Base-by-base conservation (phyloP, 2,888 invertebrate genomes). In the Aspidapion aeneum region DNA sequence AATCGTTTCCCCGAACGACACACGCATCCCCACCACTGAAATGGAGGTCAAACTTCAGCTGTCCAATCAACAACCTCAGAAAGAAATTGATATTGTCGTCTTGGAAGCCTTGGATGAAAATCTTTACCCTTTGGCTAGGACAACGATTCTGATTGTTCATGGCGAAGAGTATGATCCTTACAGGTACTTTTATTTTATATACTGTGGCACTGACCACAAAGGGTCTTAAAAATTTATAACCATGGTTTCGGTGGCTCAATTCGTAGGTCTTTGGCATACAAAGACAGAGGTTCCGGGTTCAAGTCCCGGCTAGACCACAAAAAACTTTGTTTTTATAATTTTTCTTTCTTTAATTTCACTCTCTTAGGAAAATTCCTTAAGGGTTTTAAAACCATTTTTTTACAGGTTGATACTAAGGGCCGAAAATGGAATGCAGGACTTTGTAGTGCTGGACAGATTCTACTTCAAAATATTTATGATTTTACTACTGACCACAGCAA, bases 391-490 rank as follows among this genome's bases (percentile, higher is more conserved):
- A n/a, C n/a, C n/a, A n/a, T n/a, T n/a, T n/a, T n/a, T n/a, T n/a
- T n/a, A n/a, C n/a, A n/a, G n/a, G n/a, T 60, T 64, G 58, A 61
- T 57, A 12, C 63, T 66, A 18, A 64, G 51, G 51, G 56, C 64
- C 2, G 63, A 61, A 22, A 50, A 56, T 19, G 16, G 58, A 2
- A 62, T 7, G 12, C 3, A 3, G 35, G 35, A 66, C 18, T 72
- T 70, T 54, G 66, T 72, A 16, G 61, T 72, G 19, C 54, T 70
- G n/a, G 69, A 72, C 56, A 69, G 68, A 55, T 69, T 63, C n/a
- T 67, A 70, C 54, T 67, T 70, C 51, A 70, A 70, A 54, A 52
- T 68, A 50, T 68, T 69, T 19, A 64, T 72, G 16, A 56, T 54
- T 1, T 12, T 64, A 9, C 59, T 71, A 1, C 62, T 66, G 2